Evolutionary conservation across 2,113 vertebrate species (phyloP).

Genomic region (Prunella fulvescens): DNA sequence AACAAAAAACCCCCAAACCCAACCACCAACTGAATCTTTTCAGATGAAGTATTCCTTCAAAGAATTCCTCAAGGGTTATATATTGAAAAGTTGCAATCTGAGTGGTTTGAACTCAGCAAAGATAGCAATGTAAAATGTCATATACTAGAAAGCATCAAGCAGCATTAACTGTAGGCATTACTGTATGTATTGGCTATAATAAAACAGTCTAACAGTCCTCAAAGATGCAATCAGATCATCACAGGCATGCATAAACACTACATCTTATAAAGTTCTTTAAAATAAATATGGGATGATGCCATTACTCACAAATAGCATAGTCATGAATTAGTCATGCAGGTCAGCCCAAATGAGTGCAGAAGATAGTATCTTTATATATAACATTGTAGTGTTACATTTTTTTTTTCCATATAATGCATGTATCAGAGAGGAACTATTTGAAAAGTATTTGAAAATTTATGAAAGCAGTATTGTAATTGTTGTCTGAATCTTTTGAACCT

Average conservation of each 20-base stretch:
- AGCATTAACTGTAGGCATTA: not conserved
- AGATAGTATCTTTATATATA: not conserved
- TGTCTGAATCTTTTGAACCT: not conserved
- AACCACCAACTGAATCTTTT: not conserved
- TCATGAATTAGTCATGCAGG: not conserved
- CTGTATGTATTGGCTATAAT: not conserved
- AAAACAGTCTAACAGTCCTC: not conserved
- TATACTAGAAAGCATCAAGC: not conserved
- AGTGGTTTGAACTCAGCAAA: not conserved
- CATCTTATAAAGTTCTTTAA: not conserved
- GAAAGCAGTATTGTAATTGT: not conserved
- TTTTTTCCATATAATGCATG: not conserved
- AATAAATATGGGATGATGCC: not conserved
- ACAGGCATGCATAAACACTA: not conserved
- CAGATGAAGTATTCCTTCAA: not conserved
- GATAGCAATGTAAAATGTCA: not conserved
- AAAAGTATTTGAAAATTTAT: not conserved
- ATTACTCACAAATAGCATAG: not conserved
- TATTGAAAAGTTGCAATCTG: not conserved
- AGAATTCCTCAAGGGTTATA: not conserved
- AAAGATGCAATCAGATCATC: not conserved
- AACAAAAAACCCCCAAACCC: not conserved
- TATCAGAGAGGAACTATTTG: not conserved
- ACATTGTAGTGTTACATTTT: not conserved
- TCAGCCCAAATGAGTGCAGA: not conserved